Conservation (phyloP, 1,140 invertebrate genomes). For the Sitobion miscanthi region DNA sequence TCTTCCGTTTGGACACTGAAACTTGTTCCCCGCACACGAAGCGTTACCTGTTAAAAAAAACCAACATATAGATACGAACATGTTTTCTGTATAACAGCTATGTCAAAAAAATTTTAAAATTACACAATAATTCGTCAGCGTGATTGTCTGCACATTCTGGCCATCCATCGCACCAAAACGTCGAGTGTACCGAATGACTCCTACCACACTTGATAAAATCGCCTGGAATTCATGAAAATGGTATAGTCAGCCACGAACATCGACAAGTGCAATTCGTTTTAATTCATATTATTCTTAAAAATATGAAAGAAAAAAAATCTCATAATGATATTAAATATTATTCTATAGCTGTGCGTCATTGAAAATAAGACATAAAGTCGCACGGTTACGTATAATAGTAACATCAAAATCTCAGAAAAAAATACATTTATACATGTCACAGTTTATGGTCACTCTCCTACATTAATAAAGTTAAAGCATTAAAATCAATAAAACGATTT, state of each 20-base stretch:
- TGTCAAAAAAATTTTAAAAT: slow-evolving; percentile 58
- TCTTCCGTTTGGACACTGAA: slow-evolving; percentile 68
- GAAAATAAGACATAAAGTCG: background rate
- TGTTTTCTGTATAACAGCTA: background rate
- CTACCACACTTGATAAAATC: slow-evolving; percentile 62
- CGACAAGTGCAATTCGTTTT: background rate
- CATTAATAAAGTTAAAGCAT: background rate
- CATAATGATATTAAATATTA: background rate
- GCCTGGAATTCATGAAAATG: slow-evolving; percentile 50
- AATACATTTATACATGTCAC: background rate
- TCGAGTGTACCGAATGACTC: slow-evolving; percentile 62
- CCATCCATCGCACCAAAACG: slow-evolving; percentile 65
- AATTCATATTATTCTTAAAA: background rate
- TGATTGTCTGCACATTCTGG: slow-evolving; percentile 65
- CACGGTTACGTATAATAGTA: background rate
- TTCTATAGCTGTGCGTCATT: background rate
- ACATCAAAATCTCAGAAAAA: background rate
- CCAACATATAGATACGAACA: background rate
- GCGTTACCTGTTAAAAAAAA: background rate
- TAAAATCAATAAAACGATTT: slow-evolving; percentile 18
- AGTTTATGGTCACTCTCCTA: background rate
- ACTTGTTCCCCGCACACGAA: slow-evolving; percentile 57
- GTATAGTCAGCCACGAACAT: background rate
- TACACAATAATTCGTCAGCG: slow-evolving; percentile 65
- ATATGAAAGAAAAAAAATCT: background rate